Percentiles rank a stretch among this genome's conserved stretches.
Evolutionary conservation across 2,113 vertebrate genomes (phyloP).

Genomic region (Bostrychus sinensis): DNA sequence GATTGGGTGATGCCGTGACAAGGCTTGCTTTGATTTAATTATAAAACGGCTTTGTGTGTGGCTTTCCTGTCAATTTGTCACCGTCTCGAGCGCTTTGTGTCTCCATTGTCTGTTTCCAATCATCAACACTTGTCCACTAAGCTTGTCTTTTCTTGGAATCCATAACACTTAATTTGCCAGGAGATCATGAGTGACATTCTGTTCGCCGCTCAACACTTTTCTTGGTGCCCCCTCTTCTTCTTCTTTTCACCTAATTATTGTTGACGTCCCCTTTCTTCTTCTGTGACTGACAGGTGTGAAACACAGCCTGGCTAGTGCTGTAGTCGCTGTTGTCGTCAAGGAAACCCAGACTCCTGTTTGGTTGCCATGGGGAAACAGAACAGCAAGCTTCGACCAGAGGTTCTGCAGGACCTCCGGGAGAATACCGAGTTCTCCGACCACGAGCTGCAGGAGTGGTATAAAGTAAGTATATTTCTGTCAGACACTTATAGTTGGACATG

Average conservation of each 20-base stretch:
- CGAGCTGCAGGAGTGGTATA: slow-evolving; percentile 99
- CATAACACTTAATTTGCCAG: not conserved
- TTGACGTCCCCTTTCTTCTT: slow-evolving; percentile 34
- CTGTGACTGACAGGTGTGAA: slow-evolving; percentile 72
- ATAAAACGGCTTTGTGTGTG: not conserved
- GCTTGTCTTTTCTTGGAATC: not conserved
- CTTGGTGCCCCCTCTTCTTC: slow-evolving; percentile 1
- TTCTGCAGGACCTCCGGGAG: slow-evolving; percentile 97
- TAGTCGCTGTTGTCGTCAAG: slow-evolving; percentile 47
- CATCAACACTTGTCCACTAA: not conserved
- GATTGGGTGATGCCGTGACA: slow-evolving; percentile 11
- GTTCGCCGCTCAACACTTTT: slow-evolving; percentile 7
- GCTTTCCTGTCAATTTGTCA: slow-evolving; percentile 9
- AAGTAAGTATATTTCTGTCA: slow-evolving; percentile 57
- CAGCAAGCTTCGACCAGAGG: slow-evolving; percentile 97
- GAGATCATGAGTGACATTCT: not conserved
- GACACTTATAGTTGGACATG: no score
- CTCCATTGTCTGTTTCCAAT: not conserved
- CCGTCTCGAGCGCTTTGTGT: not conserved
- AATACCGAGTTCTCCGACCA: slow-evolving; percentile 98
- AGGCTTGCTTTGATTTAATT: slow-evolving; percentile 26
- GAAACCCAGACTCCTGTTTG: slow-evolving; percentile 56
- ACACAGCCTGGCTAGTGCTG: slow-evolving; percentile 57
- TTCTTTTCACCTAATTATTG: slow-evolving; percentile 14
- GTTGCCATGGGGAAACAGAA: slow-evolving; percentile 96